Evolutionary conservation across 2,888 invertebrate species (phyloP).

Genomic region (Drosophila kambysellisi): DNA sequence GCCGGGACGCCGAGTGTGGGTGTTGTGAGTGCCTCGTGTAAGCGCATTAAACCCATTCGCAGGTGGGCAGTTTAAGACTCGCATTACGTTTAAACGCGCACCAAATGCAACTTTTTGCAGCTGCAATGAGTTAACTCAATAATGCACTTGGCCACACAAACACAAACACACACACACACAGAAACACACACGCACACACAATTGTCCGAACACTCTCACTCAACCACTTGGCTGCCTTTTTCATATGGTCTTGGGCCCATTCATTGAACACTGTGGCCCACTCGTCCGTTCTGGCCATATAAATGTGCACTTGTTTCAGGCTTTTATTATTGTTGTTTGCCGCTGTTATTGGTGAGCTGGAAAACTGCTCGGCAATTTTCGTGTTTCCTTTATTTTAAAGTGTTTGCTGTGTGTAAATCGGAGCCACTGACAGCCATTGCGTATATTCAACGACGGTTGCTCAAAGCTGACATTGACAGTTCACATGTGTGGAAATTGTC

Average conservation of each 20-base stretch:
- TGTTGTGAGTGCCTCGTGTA: slow-evolving; percentile 46
- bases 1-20: background rate
- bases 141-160: slow-evolving; percentile 67
- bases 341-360: slow-evolving; percentile 32
- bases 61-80: slow-evolving; percentile 58
- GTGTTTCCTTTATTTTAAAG: slow-evolving; percentile 32
- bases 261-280: slow-evolving; percentile 51
- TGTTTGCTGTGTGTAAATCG: slow-evolving; percentile 36
- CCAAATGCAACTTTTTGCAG: slow-evolving; percentile 63
- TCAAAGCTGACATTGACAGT: slow-evolving; percentile 45
- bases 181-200: slow-evolving; percentile 9
- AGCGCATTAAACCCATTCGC: slow-evolving; percentile 69
- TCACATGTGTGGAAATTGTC: slow-evolving; percentile 15
- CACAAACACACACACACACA: slow-evolving; percentile 16
- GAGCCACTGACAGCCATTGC: slow-evolving; percentile 46
- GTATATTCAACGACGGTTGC: slow-evolving; percentile 57
- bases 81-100: slow-evolving; percentile 66
- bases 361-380: slow-evolving; percentile 37
- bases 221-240: slow-evolving; percentile 19
- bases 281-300: slow-evolving; percentile 52
- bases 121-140: slow-evolving; percentile 72
- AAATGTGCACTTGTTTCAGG: slow-evolving; percentile 29
- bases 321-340: slow-evolving; percentile 38
- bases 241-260: slow-evolving; percentile 53
- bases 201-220: slow-evolving; percentile 1